Conservation (phyloP, 2,888 invertebrate species). For the Hirtodrosophila trivittata region DNA sequence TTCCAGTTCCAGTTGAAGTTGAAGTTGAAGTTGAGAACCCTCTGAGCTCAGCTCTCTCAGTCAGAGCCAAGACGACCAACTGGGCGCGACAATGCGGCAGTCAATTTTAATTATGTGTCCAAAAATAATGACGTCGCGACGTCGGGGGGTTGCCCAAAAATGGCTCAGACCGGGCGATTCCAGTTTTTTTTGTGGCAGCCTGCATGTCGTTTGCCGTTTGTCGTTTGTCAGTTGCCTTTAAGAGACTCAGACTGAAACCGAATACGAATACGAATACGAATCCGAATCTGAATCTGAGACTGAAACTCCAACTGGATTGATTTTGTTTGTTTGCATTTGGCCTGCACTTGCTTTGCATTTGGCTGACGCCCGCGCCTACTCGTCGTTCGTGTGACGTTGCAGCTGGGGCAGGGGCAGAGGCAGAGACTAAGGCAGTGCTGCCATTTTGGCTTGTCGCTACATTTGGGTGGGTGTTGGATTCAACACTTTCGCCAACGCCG, state of each 20-base stretch:
- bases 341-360: slow-evolving; percentile 59
- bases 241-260: slow-evolving; percentile 45
- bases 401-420: slow-evolving; percentile 22
- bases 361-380: slow-evolving; percentile 52
- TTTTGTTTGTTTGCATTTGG: slow-evolving; percentile 42
- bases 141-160: slow-evolving; percentile 72
- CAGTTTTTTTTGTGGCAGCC: slow-evolving; percentile 34
- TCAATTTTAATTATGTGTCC: slow-evolving; percentile 80
- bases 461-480: slow-evolving; percentile 75
- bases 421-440: slow-evolving; percentile 32
- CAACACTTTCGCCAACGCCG: slow-evolving; percentile 72
- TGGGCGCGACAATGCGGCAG: slow-evolving; percentile 74
- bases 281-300: slow-evolving; percentile 43
- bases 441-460: slow-evolving; percentile 56
- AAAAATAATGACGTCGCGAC: slow-evolving; percentile 71
- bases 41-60: slow-evolving; percentile 1
- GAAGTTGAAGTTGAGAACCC: slow-evolving; percentile 41
- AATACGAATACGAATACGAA: slow-evolving; percentile 27
- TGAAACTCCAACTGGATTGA: slow-evolving; percentile 37
- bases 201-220: slow-evolving; percentile 46
- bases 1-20: slow-evolving; percentile 12
- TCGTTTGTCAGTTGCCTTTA: slow-evolving; percentile 68
- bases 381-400: not conserved
- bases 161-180: slow-evolving; percentile 48
- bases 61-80: slow-evolving; percentile 48